Conservation (phyloP, 2,797 vertebrate genomes). For the Pygocentrus nattereri region DNA sequence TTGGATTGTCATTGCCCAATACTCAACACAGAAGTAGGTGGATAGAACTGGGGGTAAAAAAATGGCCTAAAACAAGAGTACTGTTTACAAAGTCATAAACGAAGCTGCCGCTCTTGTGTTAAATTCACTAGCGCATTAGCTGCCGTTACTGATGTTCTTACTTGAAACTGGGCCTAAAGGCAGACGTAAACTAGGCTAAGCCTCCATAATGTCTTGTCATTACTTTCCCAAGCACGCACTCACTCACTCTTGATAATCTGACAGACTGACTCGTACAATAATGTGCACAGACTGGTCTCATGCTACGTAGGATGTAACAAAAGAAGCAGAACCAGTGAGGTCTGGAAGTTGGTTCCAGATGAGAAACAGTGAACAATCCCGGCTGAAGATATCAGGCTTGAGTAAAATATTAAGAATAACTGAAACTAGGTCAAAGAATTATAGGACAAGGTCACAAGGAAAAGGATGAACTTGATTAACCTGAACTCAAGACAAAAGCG, state of each 20-base stretch:
- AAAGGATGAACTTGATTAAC: background rate
- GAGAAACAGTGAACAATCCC: background rate
- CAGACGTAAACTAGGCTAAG: background rate
- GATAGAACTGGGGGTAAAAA: too few relatives aligned
- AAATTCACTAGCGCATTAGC: background rate
- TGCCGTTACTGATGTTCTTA: background rate
- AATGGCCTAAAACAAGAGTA: too few relatives aligned
- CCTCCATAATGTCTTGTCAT: background rate
- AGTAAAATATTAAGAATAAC: background rate
- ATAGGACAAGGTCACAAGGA: too few relatives aligned
- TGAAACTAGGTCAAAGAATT: conserved; percentile 5
- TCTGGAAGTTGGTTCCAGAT: conserved; percentile 5
- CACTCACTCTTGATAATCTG: background rate
- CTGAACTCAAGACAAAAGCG: background rate
- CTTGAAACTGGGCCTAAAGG: background rate
- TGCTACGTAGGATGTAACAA: background rate
- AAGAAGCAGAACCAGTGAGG: background rate
- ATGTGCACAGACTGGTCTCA: conserved; percentile 12
- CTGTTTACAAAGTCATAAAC: background rate
- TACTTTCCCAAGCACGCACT: background rate
- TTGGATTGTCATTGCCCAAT: too few relatives aligned
- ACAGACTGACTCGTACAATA: background rate
- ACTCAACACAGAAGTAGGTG: too few relatives aligned
- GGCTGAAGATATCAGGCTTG: background rate
- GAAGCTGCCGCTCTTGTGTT: background rate